Evolutionary conservation across 1,140 invertebrate species (phyloP), one percentile per base, ranked within the genome.

Genomic region (Caenorhabditis remanei): DNA sequence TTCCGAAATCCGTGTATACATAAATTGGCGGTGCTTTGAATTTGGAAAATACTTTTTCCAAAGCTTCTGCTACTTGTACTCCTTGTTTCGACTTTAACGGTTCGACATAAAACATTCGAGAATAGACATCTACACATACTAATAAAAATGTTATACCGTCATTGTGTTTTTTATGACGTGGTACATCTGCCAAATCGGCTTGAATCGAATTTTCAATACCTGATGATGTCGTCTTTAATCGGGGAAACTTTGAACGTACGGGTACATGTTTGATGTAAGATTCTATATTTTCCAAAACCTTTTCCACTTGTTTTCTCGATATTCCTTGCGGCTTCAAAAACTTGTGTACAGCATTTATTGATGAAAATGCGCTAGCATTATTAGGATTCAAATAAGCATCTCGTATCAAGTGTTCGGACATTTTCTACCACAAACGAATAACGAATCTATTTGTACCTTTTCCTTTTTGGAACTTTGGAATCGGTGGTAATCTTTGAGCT

Each of bases 401-500:
- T 16, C 55, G 55, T 58, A 58, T 58, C 55, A 58, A 58, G 6
- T n/a, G 55, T 5, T 58, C 55, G 1, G 55, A 16, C 55, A 58
- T 58, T n/a, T 58, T 58, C 19, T n/a, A 58, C 55, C 55, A 58
- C 55, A 58, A 19, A 16, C 55, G 55, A 58, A 58, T n/a, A 19
- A 58, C 55, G 6, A 58, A 19, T n/a, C 55, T 58, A 58, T 58
- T 58, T 58, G 55, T 58, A 58, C 55, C 55, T 58, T 58, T 58
- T 19, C 55, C 55, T 16, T 50, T 11, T 11, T 50, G 8, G 50
- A 58, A 58, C 1, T 58, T 16, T n/a, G 55, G 55, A 19, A 58
- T 14, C 13, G 55, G 55, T 19, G 55, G 55, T n/a, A 19, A 7
- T 14, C 19, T 58, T 19, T 58, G 55, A 19, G 14, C 55, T 58